Base-by-base conservation (phyloP, 35 echinoderm and acorn worm genomes). In the Ophiothrix spiculata region DNA sequence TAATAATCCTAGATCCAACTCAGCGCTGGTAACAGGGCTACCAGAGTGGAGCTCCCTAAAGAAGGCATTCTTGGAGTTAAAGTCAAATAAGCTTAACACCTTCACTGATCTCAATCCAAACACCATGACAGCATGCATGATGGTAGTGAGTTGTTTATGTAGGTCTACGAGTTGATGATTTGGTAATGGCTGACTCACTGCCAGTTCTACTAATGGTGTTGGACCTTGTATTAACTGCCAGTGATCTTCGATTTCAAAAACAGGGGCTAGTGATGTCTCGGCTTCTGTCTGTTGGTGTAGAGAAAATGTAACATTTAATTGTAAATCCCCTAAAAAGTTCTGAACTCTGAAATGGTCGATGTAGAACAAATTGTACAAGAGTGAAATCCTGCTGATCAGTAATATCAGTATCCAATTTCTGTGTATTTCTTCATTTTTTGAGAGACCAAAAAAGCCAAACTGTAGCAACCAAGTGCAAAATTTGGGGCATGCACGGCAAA, bases 141-240 rank as follows among this genome's bases (percentile, higher is more conserved):
- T 77, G 35, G 92, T 94, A 39, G 82, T 91, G 17, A 99, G 89
- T 42, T 99, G 96, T 81, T 89, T 99, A 75, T 99, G 96, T 49
- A 99, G 35, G 46, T 91, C 88, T 10, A 99, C 96, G 82, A 99
- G 56, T 75, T 80, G 56, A 74, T 93, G 89, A 54, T 94, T 94
- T 28, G 86, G 81, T 46, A 86, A 86, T 36, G 92, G 77, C 64
- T 94, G 96, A 78, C 87, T 89, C 74, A 91, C 78, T 15, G 96
- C 96, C 37, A 99, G 78, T 46, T 92, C 92, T 37, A 91, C 89
- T 75, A 99, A 63, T 37, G 96, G 90, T 39, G 96, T 86, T 4
- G 96, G 92, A 46, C 96, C 96, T 39, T 94, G 89, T 32, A 94
- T 90, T 38, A 75, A 82, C 56, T 99, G 96, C 96, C 95, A 99